Evolutionary conservation across 1,140 invertebrate genomes (phyloP), one percentile per base, ranked within the genome.

Genomic region (Brachionus koreanus): DNA sequence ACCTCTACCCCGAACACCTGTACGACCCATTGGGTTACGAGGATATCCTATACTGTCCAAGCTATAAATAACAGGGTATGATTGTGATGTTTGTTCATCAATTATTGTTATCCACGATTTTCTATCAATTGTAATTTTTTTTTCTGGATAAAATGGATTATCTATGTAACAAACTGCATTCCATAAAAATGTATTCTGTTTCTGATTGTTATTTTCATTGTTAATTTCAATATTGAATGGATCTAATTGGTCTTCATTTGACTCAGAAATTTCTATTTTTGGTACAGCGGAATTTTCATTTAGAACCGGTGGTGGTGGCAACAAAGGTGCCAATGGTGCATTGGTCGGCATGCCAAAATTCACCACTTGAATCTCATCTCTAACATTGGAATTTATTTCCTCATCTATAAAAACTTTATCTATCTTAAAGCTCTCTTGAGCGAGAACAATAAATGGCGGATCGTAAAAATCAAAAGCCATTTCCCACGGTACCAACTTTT

Each of bases 11-110:
- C 87, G 82, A 0, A 90, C 77, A 9, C 89, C 89, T 39, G 89
- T 90, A 82, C 89, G 83, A 49, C 89, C 89, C 84, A 87, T 86
- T 12, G 89, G 89, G 84, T 90, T 90, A 19, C 79, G 33, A 0
- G 61, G 57, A 25, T 42, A 65, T n/a, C 57, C 57, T 13, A 82
- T 43, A 43, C 43, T 69, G 19, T 82, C 79, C 35, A 82, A 69
- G 13, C 79, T 65, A 37, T 82, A 82, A 57, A 82, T 65, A 6
- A 82, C 42, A 12, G 37, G 57, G 46, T 82, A 67, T 3, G 39
- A 23, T 23, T 52, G 57, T 67, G n/a, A 29, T n/a, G 57, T 82
- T 37, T 82, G 29, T n/a, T 82, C 79, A 49, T 65, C 79, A n/a
- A 67, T 12, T 25, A 25, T 57, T 3, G 33, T 67, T 6, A 82